Base-by-base conservation (phyloP, 1,140 invertebrate genomes). In the Drosophila parvula region DNA sequence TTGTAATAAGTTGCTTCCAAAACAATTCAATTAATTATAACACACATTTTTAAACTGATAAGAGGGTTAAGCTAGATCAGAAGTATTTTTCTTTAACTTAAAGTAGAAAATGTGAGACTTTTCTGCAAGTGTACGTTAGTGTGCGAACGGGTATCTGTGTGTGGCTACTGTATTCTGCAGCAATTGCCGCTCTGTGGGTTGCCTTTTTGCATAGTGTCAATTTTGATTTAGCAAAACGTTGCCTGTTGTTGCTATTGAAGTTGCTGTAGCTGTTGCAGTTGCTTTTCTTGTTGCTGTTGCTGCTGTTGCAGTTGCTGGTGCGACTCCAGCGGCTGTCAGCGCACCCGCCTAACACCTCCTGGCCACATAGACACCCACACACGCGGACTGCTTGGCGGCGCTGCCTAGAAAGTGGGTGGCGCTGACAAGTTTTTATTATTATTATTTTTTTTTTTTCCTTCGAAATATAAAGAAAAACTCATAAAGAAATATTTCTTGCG, bases 131-230 rank as follows among this genome's bases (percentile, higher is more conserved):
- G 18, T 4, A 78, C 27, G 48, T 56, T 44, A 53, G 43, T 74
- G 34, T 41, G 11, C 38, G 55, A 22, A 28, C 16, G 4, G n/a
- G 44, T 60, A 28, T n/a, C 12, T 74, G 41, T 57, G 55, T 55
- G 64, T 73, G 62, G 83, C 82, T 83, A 86, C 83, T 68, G 83
- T 88, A 78, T 86, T 69, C 69, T 67, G 73, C 74, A 77, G 84
- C 68, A 71, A 81, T 62, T 63, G 70, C 63, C 76, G 65, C 74
- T 71, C 75, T 65, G 82, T 86, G 82, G 83, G 82, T 77, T 86
- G 75, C 62, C 79, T 82, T 86, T 85, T 86, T 86, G 83, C 82
- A 86, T 86, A 82, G 79, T 86, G 82, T 86, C 83, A 86, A 86
- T 88, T 84, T 84, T 84, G 81, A 83, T 83, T 83, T 84, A 83